A percentile compares a stretch with the other conserved stretches of the same genome.
Conservation (phyloP, 92 coral and sea anemone genomes). For the Paragorgia papillata region DNA sequence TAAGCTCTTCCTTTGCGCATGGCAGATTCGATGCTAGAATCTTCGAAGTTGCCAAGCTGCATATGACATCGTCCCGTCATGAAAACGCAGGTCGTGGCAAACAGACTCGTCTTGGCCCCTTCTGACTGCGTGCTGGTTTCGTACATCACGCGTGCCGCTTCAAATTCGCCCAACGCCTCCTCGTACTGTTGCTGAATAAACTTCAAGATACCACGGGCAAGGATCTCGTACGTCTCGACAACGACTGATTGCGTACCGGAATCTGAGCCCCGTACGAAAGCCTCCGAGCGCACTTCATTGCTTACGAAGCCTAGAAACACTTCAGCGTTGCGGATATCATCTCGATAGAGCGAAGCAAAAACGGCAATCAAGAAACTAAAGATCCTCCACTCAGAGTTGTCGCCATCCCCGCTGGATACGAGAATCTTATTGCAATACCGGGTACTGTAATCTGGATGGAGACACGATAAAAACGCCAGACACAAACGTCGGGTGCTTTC, state of each 20-base stretch:
- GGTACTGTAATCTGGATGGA: conserved; percentile 22
- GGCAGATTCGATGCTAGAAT: conserved; percentile 11
- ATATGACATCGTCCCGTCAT: conserved; percentile 22
- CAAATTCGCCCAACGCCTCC: conserved; percentile 9
- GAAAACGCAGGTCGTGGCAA: not conserved
- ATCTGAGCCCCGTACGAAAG: not conserved
- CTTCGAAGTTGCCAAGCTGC: not conserved
- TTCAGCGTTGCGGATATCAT: conserved; percentile 12
- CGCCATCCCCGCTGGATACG: not conserved
- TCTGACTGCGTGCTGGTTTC: conserved; percentile 12
- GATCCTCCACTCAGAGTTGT: conserved; percentile 23
- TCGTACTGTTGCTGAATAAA: not conserved
- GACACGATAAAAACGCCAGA: conserved; percentile 34
- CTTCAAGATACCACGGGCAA: conserved; percentile 8
- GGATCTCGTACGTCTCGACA: conserved; percentile 15
- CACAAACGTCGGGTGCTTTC: conserved; percentile 19
- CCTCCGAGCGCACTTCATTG: not conserved
- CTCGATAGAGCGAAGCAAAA: conserved; percentile 19
- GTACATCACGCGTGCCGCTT: conserved; percentile 8
- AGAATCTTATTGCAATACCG: conserved; percentile 10
- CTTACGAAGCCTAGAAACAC: not conserved
- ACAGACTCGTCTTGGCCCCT: not conserved
- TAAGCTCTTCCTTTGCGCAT: conserved; percentile 12
- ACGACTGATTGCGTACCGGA: not conserved
- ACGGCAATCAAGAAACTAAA: conserved; percentile 10